Evolutionary conservation across 2,888 invertebrate genomes (phyloP), one percentile per base, ranked within the genome.

Genomic region (Incurvaria masculella): DNA sequence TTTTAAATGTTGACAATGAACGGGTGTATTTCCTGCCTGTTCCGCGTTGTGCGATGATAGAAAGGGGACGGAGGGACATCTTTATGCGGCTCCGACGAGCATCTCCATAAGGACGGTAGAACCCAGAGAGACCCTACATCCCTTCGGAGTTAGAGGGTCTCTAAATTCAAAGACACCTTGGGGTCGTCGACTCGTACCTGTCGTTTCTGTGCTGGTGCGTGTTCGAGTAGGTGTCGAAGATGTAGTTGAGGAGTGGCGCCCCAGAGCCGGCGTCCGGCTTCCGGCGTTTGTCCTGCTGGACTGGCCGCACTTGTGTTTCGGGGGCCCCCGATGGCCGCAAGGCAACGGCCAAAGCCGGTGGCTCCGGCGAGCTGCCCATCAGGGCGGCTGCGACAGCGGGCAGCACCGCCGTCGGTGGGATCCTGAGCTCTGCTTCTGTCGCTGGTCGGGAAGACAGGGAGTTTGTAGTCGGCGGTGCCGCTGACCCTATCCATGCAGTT

Each of bases 171-270:
- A n/a, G n/a, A n/a, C n/a, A n/a, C n/a, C n/a, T n/a, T n/a, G n/a
- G n/a, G n/a, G n/a, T n/a, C n/a, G n/a, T n/a, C n/a, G n/a, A n/a
- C n/a, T n/a, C n/a, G n/a, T n/a, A 76, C 75, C 71, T 74, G 48
- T 72, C 72, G 59, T 72, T 73, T 50, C 68, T 68, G 52, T 75
- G 75, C 39, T 44, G 44, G 59, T 78, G 76, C 46, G 70, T 67
- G 54, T 72, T 75, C 1, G 74, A 68, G 56, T 76, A 74, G 3
- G 76, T 68, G 56, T 78, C 78, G 52, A 76, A 78, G 57, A 78
- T 78, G 53, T 76, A 76, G 57, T 78, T 78, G 21, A 78, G 63
- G 16, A 78, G 55, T 1, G 76, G 76, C 0, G 78, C 69, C 54
- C 71, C 75, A 1, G 78, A 75, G 1, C 76, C 76, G 0, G 71